These are phyloP conservation scores for Gobio occitaniae DNA, from an alignment of 2,797 vertebrate species.

Conservation along the genomic window DNA sequence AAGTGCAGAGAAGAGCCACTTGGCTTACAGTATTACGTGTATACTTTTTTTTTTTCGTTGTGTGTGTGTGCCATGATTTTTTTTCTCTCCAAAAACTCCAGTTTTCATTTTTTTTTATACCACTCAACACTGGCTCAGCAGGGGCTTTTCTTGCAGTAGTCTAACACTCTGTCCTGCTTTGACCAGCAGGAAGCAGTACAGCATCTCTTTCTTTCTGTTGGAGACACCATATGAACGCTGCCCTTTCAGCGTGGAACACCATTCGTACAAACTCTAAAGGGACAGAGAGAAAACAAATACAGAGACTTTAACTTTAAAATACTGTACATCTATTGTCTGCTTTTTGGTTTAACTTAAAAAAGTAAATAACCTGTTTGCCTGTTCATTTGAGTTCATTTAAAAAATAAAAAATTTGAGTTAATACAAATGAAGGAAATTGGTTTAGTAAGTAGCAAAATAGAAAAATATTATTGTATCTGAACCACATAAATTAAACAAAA, in stretches of 20 bases:
- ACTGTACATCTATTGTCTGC: not conserved
- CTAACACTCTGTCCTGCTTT: conserved; percentile 27
- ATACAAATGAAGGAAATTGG: no score
- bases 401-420: no score
- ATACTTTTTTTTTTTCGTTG: not conserved
- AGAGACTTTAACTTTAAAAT: not conserved
- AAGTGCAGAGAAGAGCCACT: conserved; percentile 63
- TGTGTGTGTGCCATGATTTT: conserved; percentile 11
- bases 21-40: conserved; percentile 50
- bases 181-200: conserved; percentile 47
- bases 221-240: not conserved
- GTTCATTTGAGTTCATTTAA: no score
- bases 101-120: conserved; percentile 43
- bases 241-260: conserved; percentile 92
- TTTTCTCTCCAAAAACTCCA: conserved; percentile 10
- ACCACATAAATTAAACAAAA: no score
- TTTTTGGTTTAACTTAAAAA: not conserved
- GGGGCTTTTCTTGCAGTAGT: conserved; percentile 47
- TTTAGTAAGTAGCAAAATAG: no score
- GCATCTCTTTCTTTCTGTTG: conserved; percentile 37
- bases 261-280: conserved; percentile 94
- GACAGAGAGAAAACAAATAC: conserved; percentile 45
- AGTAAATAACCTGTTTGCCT: no score
- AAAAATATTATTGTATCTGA: no score
- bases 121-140: conserved; percentile 35